Base-by-base conservation (phyloP, 2,113 vertebrate species). In the Pelvicachromis taeniatus region DNA sequence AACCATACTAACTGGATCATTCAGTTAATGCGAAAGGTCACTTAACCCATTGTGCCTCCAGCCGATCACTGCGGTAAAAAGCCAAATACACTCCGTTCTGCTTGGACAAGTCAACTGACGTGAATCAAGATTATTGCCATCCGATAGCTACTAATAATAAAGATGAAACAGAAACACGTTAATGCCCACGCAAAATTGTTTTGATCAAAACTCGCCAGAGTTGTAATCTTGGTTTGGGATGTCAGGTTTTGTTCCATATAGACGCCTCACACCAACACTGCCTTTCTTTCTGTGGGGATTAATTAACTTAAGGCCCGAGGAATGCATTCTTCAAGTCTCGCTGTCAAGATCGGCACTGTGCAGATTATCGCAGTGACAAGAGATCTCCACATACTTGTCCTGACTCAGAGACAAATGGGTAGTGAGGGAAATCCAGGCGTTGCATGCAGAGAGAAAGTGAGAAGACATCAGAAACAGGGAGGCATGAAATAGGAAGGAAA, bases 1-100 rank as follows among this genome's bases (percentile, higher is more conserved):
- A 95, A 91, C 91, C 90, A 91, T 56, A 88, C 91, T 89, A 95
- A 95, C 91, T 89, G 88, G 93, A 96, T 96, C 93, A 92, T 94
- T 94, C 92, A 93, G 89, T 90, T 94, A 93, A 95, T 94, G 92
- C 92, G 84, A 95, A 95, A 96, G 96, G 94, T 95, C 95, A 96
- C 89, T 95, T 95, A 92, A 94, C 94, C 91, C 93, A 89, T 33
- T 65, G 77, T 10, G 94, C 95, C 94, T 91, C 78, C 19, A 91
- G 94, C 93, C 53, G 86, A 87, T 90, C 81, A 85, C 80, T 58
- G 85, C 73, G 78, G 89, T 91, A 86, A 78, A 90, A 93, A 85
- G 82, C 80, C 83, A 91, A 89, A 94, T 70, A 82, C 80, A 85
- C 84, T 83, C 56, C 23, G 50, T 82, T 87, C 82, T 81, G 82